Percentiles rank a stretch among this genome's conserved stretches.
Evolutionary conservation across 2,797 vertebrate genomes (phyloP).

Genomic region (Strix occidentalis): DNA sequence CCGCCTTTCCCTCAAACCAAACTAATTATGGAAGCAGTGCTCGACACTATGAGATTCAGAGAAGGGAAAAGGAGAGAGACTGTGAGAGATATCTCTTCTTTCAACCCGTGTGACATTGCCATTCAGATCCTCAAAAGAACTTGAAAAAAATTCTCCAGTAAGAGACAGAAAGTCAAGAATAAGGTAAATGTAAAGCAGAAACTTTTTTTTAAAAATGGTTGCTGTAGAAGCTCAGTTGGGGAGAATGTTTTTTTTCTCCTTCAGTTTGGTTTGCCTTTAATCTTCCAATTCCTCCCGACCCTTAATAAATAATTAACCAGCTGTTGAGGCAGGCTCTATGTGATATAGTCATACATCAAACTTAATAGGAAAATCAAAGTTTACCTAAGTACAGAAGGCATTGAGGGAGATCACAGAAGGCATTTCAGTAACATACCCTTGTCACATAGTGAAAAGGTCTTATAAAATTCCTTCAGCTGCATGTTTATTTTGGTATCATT

Average conservation of each 20-base stretch:
- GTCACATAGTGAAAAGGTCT: not conserved
- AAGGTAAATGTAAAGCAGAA: constrained; percentile 9
- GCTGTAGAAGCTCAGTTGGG: not conserved
- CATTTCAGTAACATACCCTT: not conserved
- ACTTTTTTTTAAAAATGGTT: not conserved
- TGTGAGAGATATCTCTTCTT: not conserved
- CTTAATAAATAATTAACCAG: constrained; percentile 56
- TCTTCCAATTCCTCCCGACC: not conserved
- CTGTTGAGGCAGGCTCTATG: not conserved
- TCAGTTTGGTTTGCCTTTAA: constrained; percentile 40
- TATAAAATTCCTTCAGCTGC: constrained; percentile 31
- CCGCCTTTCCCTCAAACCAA: not conserved
- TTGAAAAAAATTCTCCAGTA: not conserved
- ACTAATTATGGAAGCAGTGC: not conserved
- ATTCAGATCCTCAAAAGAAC: not conserved
- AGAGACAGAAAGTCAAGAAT: not conserved
- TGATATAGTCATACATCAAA: constrained; percentile 17
- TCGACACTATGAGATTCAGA: not conserved
- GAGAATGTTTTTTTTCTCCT: not conserved
- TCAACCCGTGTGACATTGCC: not conserved
- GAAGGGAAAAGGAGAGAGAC: not conserved
- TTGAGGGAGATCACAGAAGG: not conserved
- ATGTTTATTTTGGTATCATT: constrained; percentile 34
- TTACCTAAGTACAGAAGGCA: constrained; percentile 19
- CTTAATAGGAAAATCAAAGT: constrained; percentile 37